Base-by-base conservation (phyloP, 2,113 vertebrate species). In the Dendrocopos noguchii region DNA sequence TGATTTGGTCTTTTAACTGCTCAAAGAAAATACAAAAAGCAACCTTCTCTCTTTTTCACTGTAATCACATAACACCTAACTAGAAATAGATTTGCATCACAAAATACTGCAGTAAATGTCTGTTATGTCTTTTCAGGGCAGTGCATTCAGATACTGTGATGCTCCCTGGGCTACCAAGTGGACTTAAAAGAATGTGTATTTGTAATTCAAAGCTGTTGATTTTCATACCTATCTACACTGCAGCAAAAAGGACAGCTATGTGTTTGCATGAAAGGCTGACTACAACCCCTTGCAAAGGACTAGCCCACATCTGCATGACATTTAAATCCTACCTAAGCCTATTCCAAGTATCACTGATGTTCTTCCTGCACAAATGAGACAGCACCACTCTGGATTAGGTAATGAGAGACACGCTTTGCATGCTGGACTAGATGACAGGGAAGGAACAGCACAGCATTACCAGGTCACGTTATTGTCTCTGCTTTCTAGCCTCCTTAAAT, bases 341-440 rank as follows among this genome's bases (percentile, higher is more conserved):
- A 79, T 77, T 85, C 55, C 64, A 93, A 89, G 81, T 85, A 92
- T 21, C 87, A 87, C 91, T 73, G 87, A 74, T 33, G 5, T 87
- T 95, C 79, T 80, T 92, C 79, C 74, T 44, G 71, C 56, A 74
- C 76, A 95, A 94, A 71, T 74, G 60, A 93, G 34, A 83, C 64
- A 66, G n/a, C 87, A 56, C 36, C 24, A 1, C 42, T 56, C n/a
- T 60, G 72, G 79, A 56, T 67, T 56, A 85, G 75, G 84, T 42
- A 74, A 85, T 0, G 31, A 66, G 56, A 93, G 84, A 74, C 34
- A 94, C 1, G 24, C 56, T 84, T 9, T 31, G 55, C 53, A 8
- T 63, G 34, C 64, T 20, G 67, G 25, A 42, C 70, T 73, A 44
- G 63, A 33, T 16, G 36, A 33, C 67, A 77, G 36, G 55, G 82